Conservation (phyloP, 2,113 vertebrate species). For the Vimba vimba region DNA sequence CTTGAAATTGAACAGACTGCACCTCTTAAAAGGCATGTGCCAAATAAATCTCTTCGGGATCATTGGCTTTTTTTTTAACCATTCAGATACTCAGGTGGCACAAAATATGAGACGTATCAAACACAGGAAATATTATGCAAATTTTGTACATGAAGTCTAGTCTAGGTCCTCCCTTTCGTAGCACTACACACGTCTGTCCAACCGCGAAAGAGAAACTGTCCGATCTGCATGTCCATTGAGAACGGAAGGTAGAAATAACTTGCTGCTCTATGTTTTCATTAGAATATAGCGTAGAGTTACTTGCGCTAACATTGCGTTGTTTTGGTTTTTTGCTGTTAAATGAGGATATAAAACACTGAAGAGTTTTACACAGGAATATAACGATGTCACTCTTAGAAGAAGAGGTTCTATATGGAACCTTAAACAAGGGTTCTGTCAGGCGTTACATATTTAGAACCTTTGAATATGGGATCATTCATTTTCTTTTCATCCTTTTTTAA, state of each 20-base stretch:
- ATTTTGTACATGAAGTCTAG: background rate
- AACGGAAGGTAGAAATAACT: background rate
- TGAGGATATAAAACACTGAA: background rate
- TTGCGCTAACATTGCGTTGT: background rate
- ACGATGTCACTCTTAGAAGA: background rate
- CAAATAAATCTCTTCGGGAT: constrained; percentile 3
- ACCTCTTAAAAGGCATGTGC: background rate
- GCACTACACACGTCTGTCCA: background rate
- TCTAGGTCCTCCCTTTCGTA: background rate
- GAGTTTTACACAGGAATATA: background rate
- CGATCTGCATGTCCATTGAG: background rate
- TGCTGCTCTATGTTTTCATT: constrained; percentile 12
- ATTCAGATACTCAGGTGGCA: constrained; percentile 2
- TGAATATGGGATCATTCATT: no score
- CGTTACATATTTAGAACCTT: no score
- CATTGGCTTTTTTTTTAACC: background rate
- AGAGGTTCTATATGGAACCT: no score
- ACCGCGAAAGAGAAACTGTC: background rate
- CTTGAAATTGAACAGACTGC: background rate
- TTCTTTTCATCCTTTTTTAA: no score
- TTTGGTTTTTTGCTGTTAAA: background rate
- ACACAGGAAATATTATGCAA: background rate
- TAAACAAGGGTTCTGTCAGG: no score
- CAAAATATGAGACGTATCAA: background rate
- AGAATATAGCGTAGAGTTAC: background rate